phyloP scores from a whole-genome alignment of 2,888 invertebrate genomes.

The Cheiracanthium punctorium region DNA sequence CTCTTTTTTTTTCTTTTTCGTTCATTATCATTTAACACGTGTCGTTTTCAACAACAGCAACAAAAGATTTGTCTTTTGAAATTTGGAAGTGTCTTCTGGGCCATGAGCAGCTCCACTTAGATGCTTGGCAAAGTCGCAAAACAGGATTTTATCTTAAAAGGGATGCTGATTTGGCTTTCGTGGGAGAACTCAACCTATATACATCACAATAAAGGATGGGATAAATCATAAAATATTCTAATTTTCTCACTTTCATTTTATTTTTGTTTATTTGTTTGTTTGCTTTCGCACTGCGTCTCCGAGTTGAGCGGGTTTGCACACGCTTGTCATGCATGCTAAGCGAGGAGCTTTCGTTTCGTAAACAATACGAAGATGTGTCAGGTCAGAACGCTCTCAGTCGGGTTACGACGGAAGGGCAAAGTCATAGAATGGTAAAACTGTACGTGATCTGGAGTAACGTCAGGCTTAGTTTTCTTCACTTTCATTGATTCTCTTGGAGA shows the following conservation, averaged over 20 bases:
- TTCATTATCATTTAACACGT: neutral
- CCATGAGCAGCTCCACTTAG: neutral
- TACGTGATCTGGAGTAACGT: neutral
- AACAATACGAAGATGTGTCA: neutral
- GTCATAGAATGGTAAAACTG: neutral
- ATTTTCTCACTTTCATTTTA: neutral
- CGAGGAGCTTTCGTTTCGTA: neutral
- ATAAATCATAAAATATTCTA: neutral
- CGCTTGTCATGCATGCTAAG: neutral
- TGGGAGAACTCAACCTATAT: constrained; percentile 6
- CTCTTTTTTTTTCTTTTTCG: too few species aligned
- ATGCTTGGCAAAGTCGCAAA: neutral
- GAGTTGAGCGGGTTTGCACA: neutral
- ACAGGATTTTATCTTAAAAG: neutral
- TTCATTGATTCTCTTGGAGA: too few species aligned
- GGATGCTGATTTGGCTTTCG: neutral
- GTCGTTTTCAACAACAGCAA: neutral
- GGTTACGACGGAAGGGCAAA: constrained; percentile 1
- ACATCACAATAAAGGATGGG: neutral
- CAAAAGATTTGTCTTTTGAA: neutral
- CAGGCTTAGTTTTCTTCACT: too few species aligned
- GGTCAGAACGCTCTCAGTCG: neutral
- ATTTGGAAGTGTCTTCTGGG: neutral
- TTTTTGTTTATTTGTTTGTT: neutral
- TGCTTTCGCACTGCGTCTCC: neutral